A percentile compares a stretch with the other conserved stretches of the same genome.
Evolutionary conservation across 2,888 invertebrate genomes (phyloP).

Genomic region (Leucoptera coffeella): DNA sequence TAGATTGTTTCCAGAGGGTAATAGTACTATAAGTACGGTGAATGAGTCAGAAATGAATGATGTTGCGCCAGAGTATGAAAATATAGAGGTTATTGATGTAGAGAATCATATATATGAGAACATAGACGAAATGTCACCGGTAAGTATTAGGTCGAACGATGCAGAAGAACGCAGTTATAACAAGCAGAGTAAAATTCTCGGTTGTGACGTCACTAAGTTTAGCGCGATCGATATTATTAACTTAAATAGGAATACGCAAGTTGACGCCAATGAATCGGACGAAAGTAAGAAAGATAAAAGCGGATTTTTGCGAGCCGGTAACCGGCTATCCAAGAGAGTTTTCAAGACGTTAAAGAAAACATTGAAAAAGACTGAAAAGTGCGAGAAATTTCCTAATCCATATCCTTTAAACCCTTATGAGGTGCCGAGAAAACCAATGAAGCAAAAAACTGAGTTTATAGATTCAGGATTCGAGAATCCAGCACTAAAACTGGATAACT

Average conservation of each 20-base stretch:
- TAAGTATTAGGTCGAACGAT: not conserved
- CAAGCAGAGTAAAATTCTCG: slow-evolving; percentile 44
- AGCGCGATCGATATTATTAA: slow-evolving; percentile 37
- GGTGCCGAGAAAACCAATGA: slow-evolving; percentile 30
- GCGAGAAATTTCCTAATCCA: slow-evolving; percentile 25
- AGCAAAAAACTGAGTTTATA: slow-evolving; percentile 18
- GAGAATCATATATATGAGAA: slow-evolving; percentile 39
- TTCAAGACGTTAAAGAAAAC: slow-evolving; percentile 31
- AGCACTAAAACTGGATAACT: slow-evolving; percentile 30
- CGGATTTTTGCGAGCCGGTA: slow-evolving; percentile 27
- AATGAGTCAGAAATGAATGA: slow-evolving; percentile 19
- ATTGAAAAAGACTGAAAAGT: slow-evolving; percentile 35
- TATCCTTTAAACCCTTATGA: slow-evolving; percentile 35
- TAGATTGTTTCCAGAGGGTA: slow-evolving; percentile 30
- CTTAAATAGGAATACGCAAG: slow-evolving; percentile 20
- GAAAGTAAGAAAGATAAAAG: slow-evolving; percentile 32
- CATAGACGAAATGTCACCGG: slow-evolving; percentile 14
- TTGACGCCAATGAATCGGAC: slow-evolving; percentile 23
- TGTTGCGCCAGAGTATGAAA: slow-evolving; percentile 26
- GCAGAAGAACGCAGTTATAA: slow-evolving; percentile 17
- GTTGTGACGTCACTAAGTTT: slow-evolving; percentile 37
- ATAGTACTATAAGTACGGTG: slow-evolving; percentile 37
- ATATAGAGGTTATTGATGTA: slow-evolving; percentile 24
- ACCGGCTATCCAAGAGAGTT: slow-evolving; percentile 35
- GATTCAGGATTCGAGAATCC: slow-evolving; percentile 42